These are phyloP conservation scores for Myotis myotis DNA, from an alignment of 2,797 vertebrate species.

Conservation along the genomic window DNA sequence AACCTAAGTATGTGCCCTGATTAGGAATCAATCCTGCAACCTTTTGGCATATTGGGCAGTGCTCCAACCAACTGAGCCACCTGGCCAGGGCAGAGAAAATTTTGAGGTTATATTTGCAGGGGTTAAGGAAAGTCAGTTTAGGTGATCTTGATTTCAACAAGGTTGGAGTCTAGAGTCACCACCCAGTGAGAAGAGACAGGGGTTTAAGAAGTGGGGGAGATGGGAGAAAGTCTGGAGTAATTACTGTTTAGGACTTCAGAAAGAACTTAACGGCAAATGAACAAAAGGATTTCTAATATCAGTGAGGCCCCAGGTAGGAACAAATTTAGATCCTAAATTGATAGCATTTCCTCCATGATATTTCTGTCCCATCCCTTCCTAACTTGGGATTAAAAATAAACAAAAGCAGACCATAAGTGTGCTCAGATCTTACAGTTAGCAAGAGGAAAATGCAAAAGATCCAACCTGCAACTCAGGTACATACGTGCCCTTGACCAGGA, in stretches of 20 bases:
- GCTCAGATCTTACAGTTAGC: not conserved
- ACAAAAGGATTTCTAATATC: not conserved
- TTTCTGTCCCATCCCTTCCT: slow-evolving; percentile 21
- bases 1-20: not conserved
- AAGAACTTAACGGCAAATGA: not conserved
- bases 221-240: not conserved
- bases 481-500: too few species aligned
- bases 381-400: slow-evolving; percentile 38
- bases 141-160: not conserved
- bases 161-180: not conserved
- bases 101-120: not conserved
- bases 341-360: not conserved
- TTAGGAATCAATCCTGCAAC: not conserved
- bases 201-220: not conserved
- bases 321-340: not conserved
- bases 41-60: not conserved
- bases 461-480: too few species aligned
- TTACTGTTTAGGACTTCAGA: not conserved
- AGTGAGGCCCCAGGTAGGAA: not conserved
- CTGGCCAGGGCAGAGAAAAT: not conserved
- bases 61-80: too few species aligned
- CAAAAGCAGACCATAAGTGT: not conserved
- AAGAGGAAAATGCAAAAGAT: not conserved
- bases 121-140: not conserved
- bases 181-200: not conserved